Evolutionary conservation across 2,888 invertebrate genomes (phyloP), one percentile per base, ranked within the genome.

Genomic region (Megaustenia siamemsis): DNA sequence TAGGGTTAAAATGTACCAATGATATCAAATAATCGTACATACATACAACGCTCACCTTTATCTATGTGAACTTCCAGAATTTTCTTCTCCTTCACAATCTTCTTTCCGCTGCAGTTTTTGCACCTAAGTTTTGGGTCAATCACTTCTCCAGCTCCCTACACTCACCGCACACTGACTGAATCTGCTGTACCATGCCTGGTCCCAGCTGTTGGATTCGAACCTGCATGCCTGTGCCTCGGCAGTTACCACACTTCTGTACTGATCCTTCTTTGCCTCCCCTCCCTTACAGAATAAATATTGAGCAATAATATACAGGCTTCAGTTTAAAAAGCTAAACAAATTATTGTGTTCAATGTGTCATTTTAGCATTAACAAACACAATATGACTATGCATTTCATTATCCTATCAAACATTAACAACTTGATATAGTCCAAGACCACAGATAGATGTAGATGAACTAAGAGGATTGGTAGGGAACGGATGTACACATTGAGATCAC

Each of bases 11-110:
- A n/a, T n/a, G n/a, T n/a, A n/a, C n/a, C n/a, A n/a, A n/a, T n/a
- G n/a, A n/a, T n/a, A n/a, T n/a, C n/a, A n/a, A n/a, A n/a, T n/a
- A n/a, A n/a, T n/a, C n/a, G n/a, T n/a, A n/a, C n/a, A n/a, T n/a
- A n/a, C n/a, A n/a, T n/a, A n/a, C n/a, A n/a, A 4, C n/a, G 83
- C 87, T 28, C 86, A 92, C 93, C 95, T 93, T 95, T 96, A 91
- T 98, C 98, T 80, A 99, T 96, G 93, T 98, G 97, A 24, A 99
- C 98, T 94, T 99, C 99, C 2, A 99, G 95, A 88, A 98, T 97
- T 94, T 98, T 98, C 86, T 98, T 96, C 91, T 98, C 98, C 80
- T 97, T 96, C 15, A 97, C 95, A 12, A 97, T 97, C 93, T 98
- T 99, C 88, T 96, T 96, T 24, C 99, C 99, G 93, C 96, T 96